Evolutionary conservation across 2,888 invertebrate species (phyloP).

Genomic region (Ferdinandea cuprea): DNA sequence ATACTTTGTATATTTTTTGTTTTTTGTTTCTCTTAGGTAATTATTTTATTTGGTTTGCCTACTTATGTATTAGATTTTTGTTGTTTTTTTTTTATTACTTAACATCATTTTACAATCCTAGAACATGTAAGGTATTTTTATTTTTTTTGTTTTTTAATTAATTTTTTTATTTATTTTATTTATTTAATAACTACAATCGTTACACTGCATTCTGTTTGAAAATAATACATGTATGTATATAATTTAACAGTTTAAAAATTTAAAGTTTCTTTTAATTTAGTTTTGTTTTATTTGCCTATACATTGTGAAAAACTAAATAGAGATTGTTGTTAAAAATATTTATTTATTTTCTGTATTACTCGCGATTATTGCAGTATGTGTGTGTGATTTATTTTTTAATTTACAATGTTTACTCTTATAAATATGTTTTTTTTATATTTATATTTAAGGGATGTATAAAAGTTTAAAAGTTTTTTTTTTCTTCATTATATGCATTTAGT

Average conservation of each 20-base stretch:
- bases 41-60: conserved; percentile 66
- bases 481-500: conserved; percentile 38
- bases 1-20: conserved; percentile 46
- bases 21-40: conserved; percentile 43
- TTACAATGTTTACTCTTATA: conserved; percentile 65
- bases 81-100: conserved; percentile 36
- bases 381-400: conserved; percentile 44
- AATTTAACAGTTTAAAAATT: conserved; percentile 34
- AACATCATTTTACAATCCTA: conserved; percentile 69
- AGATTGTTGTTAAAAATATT: conserved; percentile 46
- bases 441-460: conserved; percentile 74
- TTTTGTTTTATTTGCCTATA: conserved; percentile 27
- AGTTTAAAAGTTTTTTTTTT: conserved; percentile 65
- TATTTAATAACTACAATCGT: conserved; percentile 55
- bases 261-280: background rate
- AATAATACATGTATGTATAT: conserved; percentile 53
- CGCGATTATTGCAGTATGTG: conserved; percentile 60
- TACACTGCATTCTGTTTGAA: conserved; percentile 26
- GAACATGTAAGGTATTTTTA: conserved; percentile 61
- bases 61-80: conserved; percentile 54
- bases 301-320: conserved; percentile 37
- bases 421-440: conserved; percentile 60
- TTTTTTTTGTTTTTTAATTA: conserved; percentile 13
- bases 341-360: conserved; percentile 18
- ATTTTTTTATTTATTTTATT: conserved; percentile 18